A percentile compares a stretch with the other conserved stretches of the same genome.
phyloP scores from a whole-genome alignment of 2,797 vertebrate genomes.

The Clarias fuscus region DNA sequence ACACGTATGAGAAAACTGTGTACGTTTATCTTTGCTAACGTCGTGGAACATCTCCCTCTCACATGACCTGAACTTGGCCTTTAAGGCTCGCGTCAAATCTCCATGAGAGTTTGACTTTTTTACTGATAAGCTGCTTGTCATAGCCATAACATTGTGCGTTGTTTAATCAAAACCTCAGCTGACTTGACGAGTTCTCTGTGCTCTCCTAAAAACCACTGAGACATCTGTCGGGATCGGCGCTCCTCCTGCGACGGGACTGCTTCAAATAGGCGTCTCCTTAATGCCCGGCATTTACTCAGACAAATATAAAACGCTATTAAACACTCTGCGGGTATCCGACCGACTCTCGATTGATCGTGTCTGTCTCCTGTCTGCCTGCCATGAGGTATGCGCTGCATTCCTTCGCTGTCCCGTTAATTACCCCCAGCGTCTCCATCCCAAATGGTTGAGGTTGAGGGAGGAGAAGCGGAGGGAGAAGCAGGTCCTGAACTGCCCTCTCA shows the following conservation, averaged over 20 bases:
- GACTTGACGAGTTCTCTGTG: neutral
- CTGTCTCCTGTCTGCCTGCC: conserved; percentile 58
- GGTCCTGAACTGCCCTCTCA: conserved; percentile 69
- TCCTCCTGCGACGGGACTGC: conserved; percentile 16
- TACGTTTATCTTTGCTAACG: conserved; percentile 29
- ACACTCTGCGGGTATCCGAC: conserved; percentile 52
- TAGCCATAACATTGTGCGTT: neutral
- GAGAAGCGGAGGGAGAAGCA: conserved; percentile 59
- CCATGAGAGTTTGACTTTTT: neutral
- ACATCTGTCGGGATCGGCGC: conserved; percentile 4
- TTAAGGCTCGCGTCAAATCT: neutral
- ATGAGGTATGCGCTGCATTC: conserved; percentile 54
- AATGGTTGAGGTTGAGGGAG: conserved; percentile 61
- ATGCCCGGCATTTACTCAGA: conserved; percentile 44
- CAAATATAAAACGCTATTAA: conserved; percentile 53
- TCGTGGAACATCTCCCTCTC: conserved; percentile 25
- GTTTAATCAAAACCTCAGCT: conserved; percentile 8
- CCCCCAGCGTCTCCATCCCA: conserved; percentile 60
- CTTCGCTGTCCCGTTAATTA: conserved; percentile 64
- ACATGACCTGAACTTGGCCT: conserved; percentile 1
- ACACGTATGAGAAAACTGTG: conserved; percentile 3
- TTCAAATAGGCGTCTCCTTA: conserved; percentile 40
- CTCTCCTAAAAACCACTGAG: neutral
- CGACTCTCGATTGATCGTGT: conserved; percentile 46
- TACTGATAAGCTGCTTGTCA: neutral